phyloP scores from a whole-genome alignment of 2,113 vertebrate genomes.

The Stigmatopora nigra region DNA sequence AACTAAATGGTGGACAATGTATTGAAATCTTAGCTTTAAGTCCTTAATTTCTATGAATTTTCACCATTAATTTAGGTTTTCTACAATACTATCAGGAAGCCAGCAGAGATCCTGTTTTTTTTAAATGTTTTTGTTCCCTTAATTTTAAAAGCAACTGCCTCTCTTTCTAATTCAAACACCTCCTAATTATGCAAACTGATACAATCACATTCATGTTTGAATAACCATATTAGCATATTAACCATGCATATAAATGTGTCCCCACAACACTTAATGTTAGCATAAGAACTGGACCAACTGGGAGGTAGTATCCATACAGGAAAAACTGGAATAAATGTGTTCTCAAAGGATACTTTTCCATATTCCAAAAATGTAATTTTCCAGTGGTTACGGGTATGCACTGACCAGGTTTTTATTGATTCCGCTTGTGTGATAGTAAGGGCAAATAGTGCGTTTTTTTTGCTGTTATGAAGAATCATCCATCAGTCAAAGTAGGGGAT shows the following conservation, averaged over 20 bases:
- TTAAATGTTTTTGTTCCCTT: not conserved
- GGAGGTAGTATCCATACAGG: not conserved
- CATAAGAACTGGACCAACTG: not conserved
- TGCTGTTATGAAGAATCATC: slow-evolving; percentile 15
- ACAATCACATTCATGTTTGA: slow-evolving; percentile 11
- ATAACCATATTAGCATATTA: slow-evolving; percentile 2
- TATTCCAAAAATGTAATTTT: slow-evolving; percentile 14
- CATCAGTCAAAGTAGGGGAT: slow-evolving; percentile 14
- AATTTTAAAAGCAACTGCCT: slow-evolving; percentile 13
- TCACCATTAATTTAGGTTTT: slow-evolving; percentile 21
- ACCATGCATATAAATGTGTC: not conserved
- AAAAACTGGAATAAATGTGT: not conserved
- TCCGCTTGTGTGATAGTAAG: slow-evolving; percentile 18
- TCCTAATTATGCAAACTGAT: slow-evolving; percentile 19
- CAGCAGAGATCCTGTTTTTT: slow-evolving; percentile 8
- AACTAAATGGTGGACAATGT: not conserved
- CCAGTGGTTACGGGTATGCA: slow-evolving; percentile 4
- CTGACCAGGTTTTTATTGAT: slow-evolving; percentile 18
- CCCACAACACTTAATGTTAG: not conserved
- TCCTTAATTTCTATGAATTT: slow-evolving; percentile 11
- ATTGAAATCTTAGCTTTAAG: slow-evolving; percentile 7
- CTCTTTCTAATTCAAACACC: slow-evolving; percentile 5
- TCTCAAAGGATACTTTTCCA: not conserved
- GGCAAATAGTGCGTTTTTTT: slow-evolving; percentile 17
- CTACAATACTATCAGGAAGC: slow-evolving; percentile 10